phyloP scores from a whole-genome alignment of 92 coral and sea anemone genomes.

The Porites lobata region DNA sequence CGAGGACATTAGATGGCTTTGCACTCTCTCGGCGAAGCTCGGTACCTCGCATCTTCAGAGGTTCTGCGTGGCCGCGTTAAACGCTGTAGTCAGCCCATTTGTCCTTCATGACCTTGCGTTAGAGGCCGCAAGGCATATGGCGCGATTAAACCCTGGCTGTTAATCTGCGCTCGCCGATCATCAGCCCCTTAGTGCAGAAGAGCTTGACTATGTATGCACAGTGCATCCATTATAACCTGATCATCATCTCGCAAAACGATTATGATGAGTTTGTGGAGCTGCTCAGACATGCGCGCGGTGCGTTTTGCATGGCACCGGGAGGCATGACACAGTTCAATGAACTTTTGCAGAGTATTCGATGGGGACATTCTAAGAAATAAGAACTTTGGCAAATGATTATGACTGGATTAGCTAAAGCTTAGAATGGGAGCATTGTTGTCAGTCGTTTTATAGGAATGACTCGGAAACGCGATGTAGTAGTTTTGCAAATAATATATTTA shows the following conservation, averaged over 20 bases:
- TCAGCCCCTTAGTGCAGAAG: conserved; percentile 96
- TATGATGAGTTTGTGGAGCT: conserved; percentile 97
- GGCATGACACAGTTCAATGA: conserved; percentile 99
- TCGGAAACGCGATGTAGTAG: too few relatives aligned
- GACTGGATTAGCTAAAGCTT: conserved; percentile 95
- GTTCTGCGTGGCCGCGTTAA: conserved; percentile 89
- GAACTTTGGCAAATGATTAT: conserved; percentile 99
- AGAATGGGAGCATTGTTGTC: neutral
- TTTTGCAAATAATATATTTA: too few relatives aligned
- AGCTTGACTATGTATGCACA: conserved; percentile 94
- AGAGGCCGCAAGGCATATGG: conserved; percentile 93
- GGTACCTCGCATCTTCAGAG: conserved; percentile 90
- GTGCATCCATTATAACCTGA: conserved; percentile 88
- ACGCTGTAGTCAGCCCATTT: conserved; percentile 96
- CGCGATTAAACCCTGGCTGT: conserved; percentile 95
- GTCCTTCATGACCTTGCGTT: conserved; percentile 93
- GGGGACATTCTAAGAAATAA: conserved; percentile 90
- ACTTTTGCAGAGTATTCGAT: conserved; percentile 87
- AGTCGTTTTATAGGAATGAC: too few relatives aligned
- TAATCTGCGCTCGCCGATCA: conserved; percentile 93
- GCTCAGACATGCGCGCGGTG: conserved; percentile 93
- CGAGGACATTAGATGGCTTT: conserved; percentile 93
- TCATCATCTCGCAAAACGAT: conserved; percentile 82
- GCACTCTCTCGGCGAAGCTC: conserved; percentile 89
- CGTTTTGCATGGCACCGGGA: conserved; percentile 98